Evolutionary conservation across 2,797 vertebrate species (phyloP).

Genomic region (Lemur catta): DNA sequence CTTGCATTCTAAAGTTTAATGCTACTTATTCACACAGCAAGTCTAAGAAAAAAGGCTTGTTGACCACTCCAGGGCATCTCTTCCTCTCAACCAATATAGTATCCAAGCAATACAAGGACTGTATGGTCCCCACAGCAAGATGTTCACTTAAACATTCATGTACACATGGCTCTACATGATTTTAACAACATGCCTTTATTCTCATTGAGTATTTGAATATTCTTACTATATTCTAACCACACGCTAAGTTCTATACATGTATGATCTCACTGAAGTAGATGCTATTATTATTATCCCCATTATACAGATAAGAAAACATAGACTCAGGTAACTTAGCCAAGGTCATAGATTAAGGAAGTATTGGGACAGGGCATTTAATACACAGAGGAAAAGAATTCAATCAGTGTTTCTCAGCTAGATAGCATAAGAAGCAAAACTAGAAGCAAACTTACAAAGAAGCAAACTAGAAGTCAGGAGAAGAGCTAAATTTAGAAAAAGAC

Average conservation of each 20-base stretch:
- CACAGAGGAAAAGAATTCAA: not conserved
- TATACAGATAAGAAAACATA: not conserved
- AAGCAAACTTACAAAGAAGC: not conserved
- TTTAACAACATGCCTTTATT: not conserved
- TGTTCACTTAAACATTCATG: not conserved
- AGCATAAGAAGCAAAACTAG: not conserved
- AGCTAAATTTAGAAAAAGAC: not conserved
- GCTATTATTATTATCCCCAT: not conserved
- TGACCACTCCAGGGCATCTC: accelerated
- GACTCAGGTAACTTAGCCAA: not conserved
- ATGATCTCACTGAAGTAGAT: not conserved
- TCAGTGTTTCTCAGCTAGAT: not conserved
- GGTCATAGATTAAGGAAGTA: not conserved
- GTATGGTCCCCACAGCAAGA: accelerated
- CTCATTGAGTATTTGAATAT: no score
- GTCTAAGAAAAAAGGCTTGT: not conserved
- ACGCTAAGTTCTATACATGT: not conserved
- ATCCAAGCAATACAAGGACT: not conserved
- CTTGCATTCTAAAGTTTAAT: not conserved
- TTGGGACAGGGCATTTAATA: no score
- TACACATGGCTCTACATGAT: no score
- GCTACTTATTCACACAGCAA: not conserved
- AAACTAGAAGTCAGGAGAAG: not conserved
- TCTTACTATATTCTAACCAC: not conserved
- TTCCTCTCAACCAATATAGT: not conserved